Evolutionary conservation across 2,888 invertebrate genomes (phyloP), one percentile per base, ranked within the genome.

Genomic region (Rhabditoides inermis): DNA sequence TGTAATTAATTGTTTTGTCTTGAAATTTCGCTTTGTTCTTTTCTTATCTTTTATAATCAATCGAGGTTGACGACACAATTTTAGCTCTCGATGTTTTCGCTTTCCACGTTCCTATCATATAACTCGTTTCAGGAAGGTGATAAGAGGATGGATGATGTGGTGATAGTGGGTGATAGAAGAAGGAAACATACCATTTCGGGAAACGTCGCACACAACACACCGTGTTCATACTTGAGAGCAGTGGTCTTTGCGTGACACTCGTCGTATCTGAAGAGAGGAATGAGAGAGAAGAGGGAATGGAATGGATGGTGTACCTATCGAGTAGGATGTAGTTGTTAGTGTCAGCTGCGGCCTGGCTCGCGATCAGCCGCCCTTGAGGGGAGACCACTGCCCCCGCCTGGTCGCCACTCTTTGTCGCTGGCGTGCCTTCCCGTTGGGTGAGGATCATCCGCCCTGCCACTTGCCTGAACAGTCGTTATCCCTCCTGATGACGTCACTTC

Each of bases 361-460:
- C 40, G 15, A 39, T 7, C 12, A 39, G 15, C 18, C 40, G 40
- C 22, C 40, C 40, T 18, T 39, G 15, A 15, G 40, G 18, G 18
- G 10, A 12, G 7, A 39, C 40, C 18, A n/a, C 40, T 10, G 23
- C 44, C 12, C 18, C 27, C 7, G 12, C 12, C 10, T 44, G 56
- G 30, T 64, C 64, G 3, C 49, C 48, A 12, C 44, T 53, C 41
- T 64, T 65, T 7, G 63, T 53, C 3, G 63, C 63, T 5, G 65
- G 55, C 2, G 63, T 66, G 28, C 68, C 68, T 45, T 68, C 68
- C 35, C 68, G 36, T 40, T 68, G 68, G 4, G 68, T 68, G 39
- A 68, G 44, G 39, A 68, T 68, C 63, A 68, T 63, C n/a, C 56
- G 52, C 6, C 68, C 68, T 2, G 68, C 68, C 2, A 66, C 55